These are phyloP conservation scores for Serinus canaria DNA, from an alignment of 2,113 vertebrate species.

Conservation along the genomic window DNA sequence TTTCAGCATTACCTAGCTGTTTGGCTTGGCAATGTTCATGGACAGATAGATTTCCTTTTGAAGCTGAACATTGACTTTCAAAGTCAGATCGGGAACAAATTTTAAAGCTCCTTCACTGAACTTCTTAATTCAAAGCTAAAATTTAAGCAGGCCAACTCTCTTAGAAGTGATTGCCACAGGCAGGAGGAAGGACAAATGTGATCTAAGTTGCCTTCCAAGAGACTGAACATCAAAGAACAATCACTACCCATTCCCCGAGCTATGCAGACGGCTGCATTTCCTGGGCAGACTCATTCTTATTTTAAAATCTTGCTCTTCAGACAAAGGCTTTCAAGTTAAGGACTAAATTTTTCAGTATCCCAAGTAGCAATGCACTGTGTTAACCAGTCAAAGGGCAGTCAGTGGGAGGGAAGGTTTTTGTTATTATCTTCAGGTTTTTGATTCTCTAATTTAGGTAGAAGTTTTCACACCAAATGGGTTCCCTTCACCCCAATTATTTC, in stretches of 20 bases:
- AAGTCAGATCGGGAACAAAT: not conserved
- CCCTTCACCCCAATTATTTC: not conserved
- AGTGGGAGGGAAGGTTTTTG: not conserved
- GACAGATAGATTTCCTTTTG: not conserved
- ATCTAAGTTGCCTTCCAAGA: slow-evolving; percentile 24
- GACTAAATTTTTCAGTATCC: not conserved
- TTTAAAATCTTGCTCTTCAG: slow-evolving; percentile 3
- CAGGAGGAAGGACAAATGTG: not conserved
- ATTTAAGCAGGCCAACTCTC: not conserved
- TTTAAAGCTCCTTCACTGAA: slow-evolving; percentile 6
- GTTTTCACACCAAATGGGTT: not conserved
- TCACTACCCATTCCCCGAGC: not conserved
- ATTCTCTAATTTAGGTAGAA: not conserved
- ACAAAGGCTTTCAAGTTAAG: not conserved
- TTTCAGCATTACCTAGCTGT: not conserved
- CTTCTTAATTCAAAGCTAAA: slow-evolving; percentile 52
- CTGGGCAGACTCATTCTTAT: not conserved
- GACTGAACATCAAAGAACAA: slow-evolving; percentile 50
- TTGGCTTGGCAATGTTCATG: not conserved
- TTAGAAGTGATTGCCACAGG: slow-evolving; percentile 29
- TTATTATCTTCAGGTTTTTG: not conserved
- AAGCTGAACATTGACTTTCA: not conserved
- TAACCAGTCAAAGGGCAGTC: not conserved
- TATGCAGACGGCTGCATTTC: slow-evolving; percentile 9
- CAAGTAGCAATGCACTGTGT: not conserved